A percentile compares a stretch with the other conserved stretches of the same genome.
Conservation (phyloP, 2,888 invertebrate species). For the Mamestra brassicae region DNA sequence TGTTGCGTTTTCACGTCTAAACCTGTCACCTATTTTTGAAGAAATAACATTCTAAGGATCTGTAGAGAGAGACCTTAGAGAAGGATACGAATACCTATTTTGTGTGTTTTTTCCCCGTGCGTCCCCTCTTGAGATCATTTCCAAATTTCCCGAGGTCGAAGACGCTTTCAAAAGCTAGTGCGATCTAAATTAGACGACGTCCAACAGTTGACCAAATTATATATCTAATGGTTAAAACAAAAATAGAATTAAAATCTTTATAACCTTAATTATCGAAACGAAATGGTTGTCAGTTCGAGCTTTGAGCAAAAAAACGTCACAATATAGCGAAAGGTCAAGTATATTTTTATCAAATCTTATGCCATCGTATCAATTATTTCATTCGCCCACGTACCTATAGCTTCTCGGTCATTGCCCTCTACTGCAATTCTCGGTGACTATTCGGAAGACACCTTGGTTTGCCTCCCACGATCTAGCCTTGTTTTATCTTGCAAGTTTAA, state of each 20-base stretch:
- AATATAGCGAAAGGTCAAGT: slow-evolving; percentile 14
- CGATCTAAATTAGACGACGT: not conserved
- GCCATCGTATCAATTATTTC: slow-evolving; percentile 31
- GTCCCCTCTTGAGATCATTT: too few species aligned
- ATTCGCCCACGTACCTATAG: slow-evolving; percentile 24
- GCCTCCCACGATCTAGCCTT: slow-evolving; percentile 38
- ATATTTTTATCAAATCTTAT: slow-evolving; percentile 18
- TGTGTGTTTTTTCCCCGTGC: too few species aligned
- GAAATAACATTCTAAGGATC: too few species aligned
- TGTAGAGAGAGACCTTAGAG: too few species aligned
- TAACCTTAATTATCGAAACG: not conserved
- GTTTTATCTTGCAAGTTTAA: slow-evolving; percentile 29
- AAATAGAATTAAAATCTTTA: not conserved
- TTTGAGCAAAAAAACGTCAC: not conserved
- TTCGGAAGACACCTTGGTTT: slow-evolving; percentile 32
- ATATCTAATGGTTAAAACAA: not conserved
- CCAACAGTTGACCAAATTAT: not conserved
- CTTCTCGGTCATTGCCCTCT: slow-evolving; percentile 35
- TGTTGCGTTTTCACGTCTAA: too few species aligned
- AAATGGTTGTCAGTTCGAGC: not conserved
- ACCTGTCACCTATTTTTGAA: too few species aligned
- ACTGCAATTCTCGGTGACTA: not conserved
- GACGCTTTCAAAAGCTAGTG: not conserved
- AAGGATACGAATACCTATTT: too few species aligned
- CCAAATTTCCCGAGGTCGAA: too few species aligned